Conservation (phyloP, 2,888 invertebrate species). For the Adelphocoris suturalis region DNA sequence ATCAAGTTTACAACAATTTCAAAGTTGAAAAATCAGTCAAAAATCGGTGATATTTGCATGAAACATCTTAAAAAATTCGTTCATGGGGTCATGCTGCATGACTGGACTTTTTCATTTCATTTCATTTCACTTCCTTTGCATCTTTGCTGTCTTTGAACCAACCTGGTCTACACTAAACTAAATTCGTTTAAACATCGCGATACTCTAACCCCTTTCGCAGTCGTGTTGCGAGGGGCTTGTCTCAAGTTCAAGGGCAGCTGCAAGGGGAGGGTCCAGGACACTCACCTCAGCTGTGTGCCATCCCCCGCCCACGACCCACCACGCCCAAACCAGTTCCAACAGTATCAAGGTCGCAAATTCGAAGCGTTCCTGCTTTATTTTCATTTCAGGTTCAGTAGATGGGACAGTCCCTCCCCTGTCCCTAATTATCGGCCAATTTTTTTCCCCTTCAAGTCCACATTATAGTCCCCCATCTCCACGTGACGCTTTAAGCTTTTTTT, state of each 20-base stretch:
- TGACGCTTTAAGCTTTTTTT: neutral
- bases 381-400: neutral
- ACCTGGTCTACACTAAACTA: too few relatives aligned
- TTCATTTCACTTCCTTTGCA: too few relatives aligned
- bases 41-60: too few relatives aligned
- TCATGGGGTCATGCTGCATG: too few relatives aligned
- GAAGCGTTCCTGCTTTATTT: slow-evolving; percentile 15
- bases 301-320: slow-evolving; percentile 10
- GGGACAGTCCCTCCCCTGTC: neutral
- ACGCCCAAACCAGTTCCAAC: slow-evolving; percentile 53
- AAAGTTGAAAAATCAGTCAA: too few relatives aligned
- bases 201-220: neutral
- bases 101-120: too few relatives aligned
- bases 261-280: slow-evolving; percentile 27
- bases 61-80: too few relatives aligned
- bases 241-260: neutral
- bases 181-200: neutral
- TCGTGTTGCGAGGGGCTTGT: neutral
- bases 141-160: too few relatives aligned
- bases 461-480: neutral
- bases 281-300: neutral
- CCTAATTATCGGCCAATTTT: slow-evolving; percentile 24
- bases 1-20: too few relatives aligned
- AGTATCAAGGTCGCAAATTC: slow-evolving; percentile 33
- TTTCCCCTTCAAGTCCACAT: neutral